Evolutionary conservation across 2,113 vertebrate species (phyloP), one percentile per base, ranked within the genome.

Genomic region (Antechinus stuartii): DNA sequence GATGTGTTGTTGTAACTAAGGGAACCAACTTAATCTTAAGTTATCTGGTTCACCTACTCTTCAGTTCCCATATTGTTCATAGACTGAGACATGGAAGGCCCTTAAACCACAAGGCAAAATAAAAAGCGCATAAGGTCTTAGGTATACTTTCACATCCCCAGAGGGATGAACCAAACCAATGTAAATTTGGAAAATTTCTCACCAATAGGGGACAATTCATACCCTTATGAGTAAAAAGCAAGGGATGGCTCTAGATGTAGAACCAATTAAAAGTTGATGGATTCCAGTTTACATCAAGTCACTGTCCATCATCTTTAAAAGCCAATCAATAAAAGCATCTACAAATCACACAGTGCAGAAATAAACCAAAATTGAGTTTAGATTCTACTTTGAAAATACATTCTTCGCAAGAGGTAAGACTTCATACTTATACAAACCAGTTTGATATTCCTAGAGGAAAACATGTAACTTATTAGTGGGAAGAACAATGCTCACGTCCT

Each of bases 81-180:
- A 68, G 30, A 35, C 35, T 35, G 12, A 68, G 30, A 68, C 12
- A 30, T 68, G 30, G 61, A 68, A 68, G 12, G 89, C 90, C 95
- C 93, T 96, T 92, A 92, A 30, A 91, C 94, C 0, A 0, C 91
- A 93, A 97, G 93, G 4, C 11, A 42, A 84, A 54, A 54, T 94
- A 91, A 92, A 56, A 52, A 46, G 90, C 94, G 46, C 57, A 49
- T 68, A 92, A 56, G 90, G 68, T 91, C 95, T 92, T 92, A 95
- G 96, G 95, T 95, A 97, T 90, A 95, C 96, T 97, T 97, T 93
- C 54, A 42, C 50, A 94, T 91, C 22, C 95, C 93, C 96, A 54
- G 0, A 91, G 96, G 97, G 96, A 93, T 52, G 89, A 55, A 84
- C 3, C 46, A 6, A 91, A 95, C 92, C 76, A 93, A 96, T 96